These are phyloP conservation scores for Tinamus major DNA, from an alignment of 2,797 vertebrate species.

Conservation along the genomic window DNA sequence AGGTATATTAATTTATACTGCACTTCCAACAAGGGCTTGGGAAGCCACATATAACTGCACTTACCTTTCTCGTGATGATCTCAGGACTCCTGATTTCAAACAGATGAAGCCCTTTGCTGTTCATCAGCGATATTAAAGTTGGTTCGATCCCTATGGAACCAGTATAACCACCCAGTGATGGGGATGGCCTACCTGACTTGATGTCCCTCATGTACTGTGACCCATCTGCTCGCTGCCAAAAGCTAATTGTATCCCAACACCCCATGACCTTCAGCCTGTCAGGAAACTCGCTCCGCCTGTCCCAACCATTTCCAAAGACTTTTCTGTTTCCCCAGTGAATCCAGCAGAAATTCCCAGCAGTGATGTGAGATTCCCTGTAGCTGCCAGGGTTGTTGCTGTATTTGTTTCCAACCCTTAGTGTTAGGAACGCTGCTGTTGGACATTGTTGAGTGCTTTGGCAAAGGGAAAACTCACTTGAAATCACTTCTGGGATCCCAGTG, in stretches of 20 bases:
- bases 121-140: constrained; percentile 81
- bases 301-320: neutral
- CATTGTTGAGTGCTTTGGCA: accelerated
- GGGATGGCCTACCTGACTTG: neutral
- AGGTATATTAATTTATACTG: neutral
- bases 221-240: neutral
- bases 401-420: neutral
- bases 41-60: neutral
- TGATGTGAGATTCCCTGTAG: neutral
- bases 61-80: constrained; percentile 83
- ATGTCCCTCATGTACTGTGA: accelerated
- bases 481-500: constrained; percentile 83
- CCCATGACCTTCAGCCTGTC: accelerated
- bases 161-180: neutral
- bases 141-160: constrained; percentile 78
- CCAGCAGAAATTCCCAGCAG: neutral
- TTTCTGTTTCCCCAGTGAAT: neutral
- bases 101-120: constrained; percentile 83
- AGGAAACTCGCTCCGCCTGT: neutral
- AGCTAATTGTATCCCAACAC: neutral
- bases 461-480: constrained; percentile 79
- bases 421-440: neutral
- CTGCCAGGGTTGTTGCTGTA: neutral
- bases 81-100: constrained; percentile 86
- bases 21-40: neutral